A percentile compares a stretch with the other conserved stretches of the same genome.
Evolutionary conservation across 2,797 vertebrate species (phyloP).

Genomic region (Gymnothorax reevesii): DNA sequence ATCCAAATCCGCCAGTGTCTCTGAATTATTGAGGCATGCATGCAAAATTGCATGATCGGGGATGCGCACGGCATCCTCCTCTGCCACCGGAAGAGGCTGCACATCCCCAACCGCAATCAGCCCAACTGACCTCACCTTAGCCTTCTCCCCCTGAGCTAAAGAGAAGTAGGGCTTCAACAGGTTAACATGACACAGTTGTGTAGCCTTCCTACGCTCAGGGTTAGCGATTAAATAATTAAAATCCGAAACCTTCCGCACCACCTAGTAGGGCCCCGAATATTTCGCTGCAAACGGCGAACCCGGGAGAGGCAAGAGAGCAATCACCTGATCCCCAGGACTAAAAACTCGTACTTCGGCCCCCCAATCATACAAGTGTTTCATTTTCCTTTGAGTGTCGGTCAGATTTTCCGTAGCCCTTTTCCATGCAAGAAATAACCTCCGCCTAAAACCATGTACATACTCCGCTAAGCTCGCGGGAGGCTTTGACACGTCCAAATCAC

Average conservation of each 20-base stretch:
- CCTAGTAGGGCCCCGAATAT: background rate
- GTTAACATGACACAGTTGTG: conserved; percentile 14
- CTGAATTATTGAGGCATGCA: background rate
- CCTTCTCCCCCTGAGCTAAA: background rate
- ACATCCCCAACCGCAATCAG: background rate
- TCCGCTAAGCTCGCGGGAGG: background rate
- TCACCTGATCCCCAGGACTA: background rate
- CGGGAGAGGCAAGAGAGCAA: background rate
- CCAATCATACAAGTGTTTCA: background rate
- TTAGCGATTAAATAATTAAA: background rate
- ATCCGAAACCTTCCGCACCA: background rate
- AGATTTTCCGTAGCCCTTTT: background rate
- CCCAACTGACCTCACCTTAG: background rate
- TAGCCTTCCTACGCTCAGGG: background rate
- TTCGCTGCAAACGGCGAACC: conserved; percentile 5
- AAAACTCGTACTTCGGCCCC: background rate
- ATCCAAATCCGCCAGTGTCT: background rate
- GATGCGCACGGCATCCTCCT: background rate
- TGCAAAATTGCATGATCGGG: background rate
- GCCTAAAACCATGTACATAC: background rate
- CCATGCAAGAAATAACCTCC: background rate
- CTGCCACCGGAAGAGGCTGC: too few relatives aligned
- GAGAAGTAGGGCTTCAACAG: conserved; percentile 9
- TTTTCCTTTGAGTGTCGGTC: background rate
- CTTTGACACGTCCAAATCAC: background rate